These are phyloP conservation scores for Drosophila anomalata DNA, from an alignment of 2,888 invertebrate genomes.

Conservation along the genomic window DNA sequence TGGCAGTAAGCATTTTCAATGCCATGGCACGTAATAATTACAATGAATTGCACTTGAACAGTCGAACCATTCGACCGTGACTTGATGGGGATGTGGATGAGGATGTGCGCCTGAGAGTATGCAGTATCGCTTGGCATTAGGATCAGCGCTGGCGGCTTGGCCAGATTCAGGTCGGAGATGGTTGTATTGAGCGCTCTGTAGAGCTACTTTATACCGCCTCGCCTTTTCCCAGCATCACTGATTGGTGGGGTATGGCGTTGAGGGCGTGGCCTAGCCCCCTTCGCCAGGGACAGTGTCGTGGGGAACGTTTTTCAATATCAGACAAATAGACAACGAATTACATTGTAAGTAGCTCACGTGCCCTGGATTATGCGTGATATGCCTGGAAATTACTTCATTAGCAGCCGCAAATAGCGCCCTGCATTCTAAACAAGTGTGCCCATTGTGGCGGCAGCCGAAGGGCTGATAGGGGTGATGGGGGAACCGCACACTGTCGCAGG, in stretches of 20 bases:
- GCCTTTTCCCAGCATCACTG: constrained; percentile 17
- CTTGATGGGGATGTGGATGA: constrained; percentile 4
- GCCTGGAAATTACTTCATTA: constrained; percentile 79
- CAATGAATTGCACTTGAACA: constrained; percentile 76
- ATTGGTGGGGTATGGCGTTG: neutral
- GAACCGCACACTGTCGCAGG: constrained; percentile 4
- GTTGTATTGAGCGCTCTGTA: neutral
- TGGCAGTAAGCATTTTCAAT: constrained; percentile 57
- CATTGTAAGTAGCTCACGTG: constrained; percentile 80
- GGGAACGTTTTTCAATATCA: constrained; percentile 71
- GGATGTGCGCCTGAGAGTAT: constrained; percentile 55
- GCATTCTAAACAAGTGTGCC: constrained; percentile 70
- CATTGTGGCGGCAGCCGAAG: constrained; percentile 10
- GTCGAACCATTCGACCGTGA: constrained; percentile 39
- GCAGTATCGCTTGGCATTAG: constrained; percentile 54
- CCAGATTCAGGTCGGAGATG: neutral
- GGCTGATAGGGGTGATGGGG: neutral
- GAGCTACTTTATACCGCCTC: neutral
- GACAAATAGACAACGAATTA: constrained; percentile 80
- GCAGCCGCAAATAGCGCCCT: constrained; percentile 76
- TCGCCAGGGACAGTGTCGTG: constrained; percentile 20
- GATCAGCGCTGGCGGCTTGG: constrained; percentile 16
- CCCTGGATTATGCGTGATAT: constrained; percentile 79
- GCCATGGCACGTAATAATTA: constrained; percentile 76
- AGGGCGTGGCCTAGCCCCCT: constrained; percentile 26